Conservation (phyloP, 2,797 vertebrate genomes). For the Garrulus glandarius region DNA sequence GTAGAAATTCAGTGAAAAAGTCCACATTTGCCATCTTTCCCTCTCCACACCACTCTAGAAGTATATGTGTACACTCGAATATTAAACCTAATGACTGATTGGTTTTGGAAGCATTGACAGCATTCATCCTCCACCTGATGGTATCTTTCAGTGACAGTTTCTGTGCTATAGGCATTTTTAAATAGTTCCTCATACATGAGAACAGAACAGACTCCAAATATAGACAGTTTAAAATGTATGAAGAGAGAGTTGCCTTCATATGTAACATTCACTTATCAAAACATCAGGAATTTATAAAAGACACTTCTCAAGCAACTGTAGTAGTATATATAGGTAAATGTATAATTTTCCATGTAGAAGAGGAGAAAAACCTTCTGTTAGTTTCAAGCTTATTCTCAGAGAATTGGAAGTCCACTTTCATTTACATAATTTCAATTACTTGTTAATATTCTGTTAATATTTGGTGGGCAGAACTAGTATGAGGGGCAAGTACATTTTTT, state of each 20-base stretch:
- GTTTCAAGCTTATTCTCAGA: neutral
- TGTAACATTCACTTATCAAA: neutral
- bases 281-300: neutral
- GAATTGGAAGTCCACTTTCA: neutral
- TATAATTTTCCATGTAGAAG: neutral
- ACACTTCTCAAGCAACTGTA: neutral
- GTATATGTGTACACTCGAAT: neutral
- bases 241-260: neutral
- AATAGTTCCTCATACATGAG: neutral
- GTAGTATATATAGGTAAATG: neutral
- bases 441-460: neutral
- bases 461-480: neutral
- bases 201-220: neutral
- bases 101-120: neutral
- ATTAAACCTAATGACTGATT: neutral
- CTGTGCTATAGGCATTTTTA: neutral
- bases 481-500: neutral
- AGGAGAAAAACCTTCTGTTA: neutral
- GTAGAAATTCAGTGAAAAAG: neutral
- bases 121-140: neutral
- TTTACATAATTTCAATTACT: neutral
- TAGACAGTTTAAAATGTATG: neutral
- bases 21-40: neutral
- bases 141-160: neutral
- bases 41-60: neutral